Evolutionary conservation across 2,888 invertebrate species (phyloP), one percentile per base, ranked within the genome.

Genomic region (Chironomus riparius): DNA sequence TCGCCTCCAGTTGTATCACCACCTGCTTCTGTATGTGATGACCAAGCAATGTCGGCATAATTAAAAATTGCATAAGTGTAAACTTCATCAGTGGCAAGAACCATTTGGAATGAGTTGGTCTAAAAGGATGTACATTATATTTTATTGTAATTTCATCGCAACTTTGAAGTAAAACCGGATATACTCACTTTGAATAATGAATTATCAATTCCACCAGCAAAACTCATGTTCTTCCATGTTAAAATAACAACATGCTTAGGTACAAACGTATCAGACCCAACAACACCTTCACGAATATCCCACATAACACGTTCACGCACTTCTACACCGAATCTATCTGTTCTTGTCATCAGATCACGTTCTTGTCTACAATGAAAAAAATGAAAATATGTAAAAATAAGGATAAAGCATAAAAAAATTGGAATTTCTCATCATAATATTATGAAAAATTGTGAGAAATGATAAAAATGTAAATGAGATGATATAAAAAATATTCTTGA

Each of bases 161-260:
- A 10, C 1, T 38, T 38, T 10, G 10, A 7, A 1, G 38, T 38
- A 38, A 38, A 38, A 2, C 10, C 10, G 38, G 10, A 28, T 47
- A 65, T 76, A 83, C 86, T 84, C 82, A 91, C 91, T 85, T 85
- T 87, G 81, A 86, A 90, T n/a, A 93, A 84, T 0, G 92, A 89
- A 82, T 91, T 90, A 78, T 90, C 91, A 79, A 92, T 93, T 79
- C 95, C 95, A 73, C 95, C 95, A 81, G 93, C 89, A 82, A 96
- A 96, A 0, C 95, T 93, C 85, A 97, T 91, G 83, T 98, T 97
- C 83, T 94, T 95, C 98, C 98, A 98, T 0, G 98, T 98, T 76
- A 94, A 89, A 77, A 96, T 92, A 77, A 94, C 86, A 3, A 91
- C 94, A 81, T 96, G 96, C 81, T 96, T 95, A 0, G 98, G 96